These are phyloP conservation scores for Ornithorhynchus anatinus DNA, from an alignment of 2,113 vertebrate genomes.

Conservation along the genomic window DNA sequence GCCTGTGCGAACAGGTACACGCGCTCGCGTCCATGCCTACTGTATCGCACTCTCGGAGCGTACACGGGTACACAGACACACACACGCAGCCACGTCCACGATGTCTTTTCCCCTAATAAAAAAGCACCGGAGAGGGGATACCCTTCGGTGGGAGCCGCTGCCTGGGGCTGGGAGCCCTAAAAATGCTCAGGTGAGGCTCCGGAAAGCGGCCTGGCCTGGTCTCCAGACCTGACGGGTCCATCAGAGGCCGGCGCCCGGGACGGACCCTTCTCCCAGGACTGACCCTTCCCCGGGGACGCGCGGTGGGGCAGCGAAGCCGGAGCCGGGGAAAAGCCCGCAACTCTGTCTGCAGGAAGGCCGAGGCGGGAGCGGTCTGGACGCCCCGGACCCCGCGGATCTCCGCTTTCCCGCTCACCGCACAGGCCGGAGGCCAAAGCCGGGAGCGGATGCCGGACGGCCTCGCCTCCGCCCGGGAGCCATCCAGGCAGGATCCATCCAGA, in stretches of 20 bases:
- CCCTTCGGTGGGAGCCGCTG: slow-evolving; percentile 30
- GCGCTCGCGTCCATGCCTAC: background rate
- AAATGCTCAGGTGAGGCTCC: slow-evolving; percentile 58
- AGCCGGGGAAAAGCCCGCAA: fast-evolving
- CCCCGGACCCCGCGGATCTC: background rate
- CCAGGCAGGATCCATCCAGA: too few relatives aligned
- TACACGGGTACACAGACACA: fast-evolving
- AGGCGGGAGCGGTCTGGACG: too few relatives aligned
- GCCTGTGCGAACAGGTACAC: background rate
- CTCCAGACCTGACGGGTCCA: slow-evolving; percentile 63
- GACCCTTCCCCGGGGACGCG: too few relatives aligned
- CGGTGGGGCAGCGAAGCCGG: too few relatives aligned
- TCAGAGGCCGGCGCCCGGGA: too few relatives aligned
- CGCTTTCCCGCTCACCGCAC: background rate
- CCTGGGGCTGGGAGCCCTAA: slow-evolving; percentile 56
- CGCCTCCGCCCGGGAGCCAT: too few relatives aligned
- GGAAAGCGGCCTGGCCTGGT: slow-evolving; percentile 59
- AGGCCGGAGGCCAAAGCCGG: fast-evolving
- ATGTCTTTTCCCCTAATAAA: slow-evolving; percentile 13
- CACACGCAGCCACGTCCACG: background rate
- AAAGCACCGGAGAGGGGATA: slow-evolving; percentile 45
- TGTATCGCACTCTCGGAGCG: background rate
- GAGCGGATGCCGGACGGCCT: background rate
- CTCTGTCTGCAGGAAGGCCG: background rate
- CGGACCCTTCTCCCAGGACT: too few relatives aligned